phyloP scores from a whole-genome alignment of 2,888 invertebrate species.

The Drosophila bunnanda region DNA sequence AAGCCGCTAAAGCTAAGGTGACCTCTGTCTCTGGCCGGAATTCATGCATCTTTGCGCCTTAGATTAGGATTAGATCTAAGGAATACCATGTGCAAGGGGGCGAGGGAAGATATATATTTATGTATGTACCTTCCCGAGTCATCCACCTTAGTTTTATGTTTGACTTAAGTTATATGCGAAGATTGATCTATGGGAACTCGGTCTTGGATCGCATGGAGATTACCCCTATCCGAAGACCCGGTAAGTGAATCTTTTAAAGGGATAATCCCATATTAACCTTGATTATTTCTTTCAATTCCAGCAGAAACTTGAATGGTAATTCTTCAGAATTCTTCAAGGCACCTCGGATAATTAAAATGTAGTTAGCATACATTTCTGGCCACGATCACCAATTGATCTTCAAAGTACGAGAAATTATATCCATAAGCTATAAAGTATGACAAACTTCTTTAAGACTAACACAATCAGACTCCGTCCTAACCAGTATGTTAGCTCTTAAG shows the following conservation, averaged over 20 bases:
- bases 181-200: not conserved
- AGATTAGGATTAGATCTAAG: conserved; percentile 12
- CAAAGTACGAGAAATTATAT: not conserved
- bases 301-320: not conserved
- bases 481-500: conserved; percentile 19
- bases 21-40: conserved; percentile 24
- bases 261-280: not conserved
- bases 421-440: not conserved
- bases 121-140: not conserved
- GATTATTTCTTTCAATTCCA: not conserved
- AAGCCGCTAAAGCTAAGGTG: conserved; percentile 75
- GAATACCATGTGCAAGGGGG: conserved; percentile 28
- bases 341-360: not conserved
- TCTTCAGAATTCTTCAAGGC: not conserved
- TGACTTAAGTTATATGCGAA: not conserved
- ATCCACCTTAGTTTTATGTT: conserved; percentile 8
- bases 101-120: not conserved
- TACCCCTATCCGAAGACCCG: not conserved
- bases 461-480: conserved; percentile 34
- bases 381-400: not conserved
- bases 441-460: conserved; percentile 2
- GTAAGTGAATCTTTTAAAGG: not conserved
- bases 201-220: not conserved
- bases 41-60: not conserved
- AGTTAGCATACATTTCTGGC: not conserved